Evolutionary conservation across 2,797 vertebrate species (phyloP).

Genomic region (Chaunax sp.): DNA sequence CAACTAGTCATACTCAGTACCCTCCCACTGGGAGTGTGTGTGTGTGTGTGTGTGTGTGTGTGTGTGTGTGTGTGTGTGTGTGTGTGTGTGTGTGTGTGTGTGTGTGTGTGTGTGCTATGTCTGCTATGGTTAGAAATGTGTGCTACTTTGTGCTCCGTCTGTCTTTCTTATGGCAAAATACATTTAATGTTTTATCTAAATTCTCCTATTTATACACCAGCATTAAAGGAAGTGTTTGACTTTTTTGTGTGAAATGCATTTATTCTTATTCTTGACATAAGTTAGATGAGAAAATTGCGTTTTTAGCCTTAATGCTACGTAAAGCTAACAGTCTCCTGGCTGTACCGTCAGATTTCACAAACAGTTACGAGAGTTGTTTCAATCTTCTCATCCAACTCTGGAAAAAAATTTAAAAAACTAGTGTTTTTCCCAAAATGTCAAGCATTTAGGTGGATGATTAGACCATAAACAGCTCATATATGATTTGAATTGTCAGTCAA

Average conservation of each 20-base stretch:
- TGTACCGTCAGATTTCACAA: too few relatives aligned
- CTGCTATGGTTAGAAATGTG: background rate
- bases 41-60: constrained; percentile 2
- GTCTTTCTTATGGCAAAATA: background rate
- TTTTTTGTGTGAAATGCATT: background rate
- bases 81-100: background rate
- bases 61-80: background rate
- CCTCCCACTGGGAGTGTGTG: constrained; percentile 19
- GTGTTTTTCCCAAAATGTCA: too few relatives aligned
- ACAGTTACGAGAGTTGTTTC: too few relatives aligned
- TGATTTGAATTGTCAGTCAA: too few relatives aligned
- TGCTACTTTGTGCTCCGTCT: background rate
- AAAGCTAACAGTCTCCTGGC: too few relatives aligned
- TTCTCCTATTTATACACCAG: background rate
- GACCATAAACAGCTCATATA: too few relatives aligned
- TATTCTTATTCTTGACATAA: too few relatives aligned
- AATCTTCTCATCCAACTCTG: too few relatives aligned
- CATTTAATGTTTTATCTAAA: background rate
- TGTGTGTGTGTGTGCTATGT: background rate
- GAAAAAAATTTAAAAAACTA: too few relatives aligned
- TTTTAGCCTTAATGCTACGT: too few relatives aligned
- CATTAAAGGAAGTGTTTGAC: background rate
- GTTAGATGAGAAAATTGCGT: too few relatives aligned
- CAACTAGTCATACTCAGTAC: constrained; percentile 30
- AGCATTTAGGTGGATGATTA: too few relatives aligned